phyloP scores from a whole-genome alignment of 2,113 vertebrate genomes.

The Ptychochromis oligacanthus region DNA sequence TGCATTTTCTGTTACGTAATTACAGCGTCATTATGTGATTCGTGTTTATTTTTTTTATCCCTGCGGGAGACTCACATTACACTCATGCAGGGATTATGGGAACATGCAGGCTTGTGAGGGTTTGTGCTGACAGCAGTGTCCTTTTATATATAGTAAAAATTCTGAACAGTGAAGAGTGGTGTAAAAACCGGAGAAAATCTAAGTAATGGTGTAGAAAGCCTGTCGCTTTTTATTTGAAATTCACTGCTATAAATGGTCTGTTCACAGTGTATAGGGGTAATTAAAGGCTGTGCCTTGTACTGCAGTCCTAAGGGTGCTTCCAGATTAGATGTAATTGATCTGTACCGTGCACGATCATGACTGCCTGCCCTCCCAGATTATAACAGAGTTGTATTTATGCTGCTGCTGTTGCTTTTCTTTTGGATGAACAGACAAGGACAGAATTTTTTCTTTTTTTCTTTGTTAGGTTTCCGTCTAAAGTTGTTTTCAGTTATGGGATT shows the following conservation, averaged over 20 bases:
- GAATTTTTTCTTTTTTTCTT: rapidly evolving
- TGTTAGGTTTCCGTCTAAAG: not conserved
- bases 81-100: not conserved
- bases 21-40: not conserved
- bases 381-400: not conserved
- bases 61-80: not conserved
- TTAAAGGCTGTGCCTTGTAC: not conserved
- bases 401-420: not conserved
- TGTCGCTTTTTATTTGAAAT: not conserved
- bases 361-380: not conserved
- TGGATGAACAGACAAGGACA: not conserved
- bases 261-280: not conserved
- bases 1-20: constrained; percentile 9
- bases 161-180: not conserved
- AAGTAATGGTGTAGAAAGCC: not conserved
- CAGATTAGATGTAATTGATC: not conserved
- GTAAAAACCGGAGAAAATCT: not conserved
- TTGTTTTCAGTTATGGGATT: not conserved
- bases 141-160: not conserved
- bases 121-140: not conserved
- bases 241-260: not conserved
- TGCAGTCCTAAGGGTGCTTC: not conserved
- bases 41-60: not conserved
- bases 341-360: not conserved
- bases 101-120: constrained; percentile 9